Evolutionary conservation across 2,113 vertebrate genomes (phyloP).

Genomic region (Poecile atricapillus): DNA sequence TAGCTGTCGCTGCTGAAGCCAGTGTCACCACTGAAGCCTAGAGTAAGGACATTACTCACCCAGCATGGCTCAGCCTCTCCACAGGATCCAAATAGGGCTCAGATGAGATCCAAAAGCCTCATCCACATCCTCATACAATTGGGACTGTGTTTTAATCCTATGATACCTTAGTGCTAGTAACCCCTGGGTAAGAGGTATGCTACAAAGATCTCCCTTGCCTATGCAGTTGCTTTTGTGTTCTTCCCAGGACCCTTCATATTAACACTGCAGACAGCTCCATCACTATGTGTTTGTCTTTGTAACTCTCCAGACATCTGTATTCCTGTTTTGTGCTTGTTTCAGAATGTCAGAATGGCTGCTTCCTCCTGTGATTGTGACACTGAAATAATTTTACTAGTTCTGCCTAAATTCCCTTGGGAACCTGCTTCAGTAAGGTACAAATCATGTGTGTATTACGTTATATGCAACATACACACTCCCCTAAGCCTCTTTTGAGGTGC

Average conservation of each 20-base stretch:
- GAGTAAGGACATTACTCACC: neutral
- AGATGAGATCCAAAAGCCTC: neutral
- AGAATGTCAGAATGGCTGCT: neutral
- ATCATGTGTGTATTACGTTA: neutral
- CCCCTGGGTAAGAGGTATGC: neutral
- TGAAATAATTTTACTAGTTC: neutral
- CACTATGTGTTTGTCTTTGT: neutral
- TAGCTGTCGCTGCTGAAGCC: neutral
- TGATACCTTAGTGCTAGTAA: neutral
- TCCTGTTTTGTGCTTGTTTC: neutral
- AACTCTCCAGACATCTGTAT: neutral
- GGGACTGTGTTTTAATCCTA: fast-evolving
- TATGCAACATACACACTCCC: fast-evolving
- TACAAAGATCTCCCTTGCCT: neutral
- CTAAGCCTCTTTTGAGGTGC: neutral
- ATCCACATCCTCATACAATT: neutral
- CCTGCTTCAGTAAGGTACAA: neutral
- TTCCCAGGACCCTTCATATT: neutral
- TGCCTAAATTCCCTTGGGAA: neutral
- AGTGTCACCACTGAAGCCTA: fast-evolving
- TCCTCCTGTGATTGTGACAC: neutral
- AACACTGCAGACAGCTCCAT: neutral
- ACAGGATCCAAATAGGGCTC: neutral
- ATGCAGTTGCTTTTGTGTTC: neutral
- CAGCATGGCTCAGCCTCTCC: neutral